Conservation (phyloP, 2,113 vertebrate species). For the Fulmarus glacialis region DNA sequence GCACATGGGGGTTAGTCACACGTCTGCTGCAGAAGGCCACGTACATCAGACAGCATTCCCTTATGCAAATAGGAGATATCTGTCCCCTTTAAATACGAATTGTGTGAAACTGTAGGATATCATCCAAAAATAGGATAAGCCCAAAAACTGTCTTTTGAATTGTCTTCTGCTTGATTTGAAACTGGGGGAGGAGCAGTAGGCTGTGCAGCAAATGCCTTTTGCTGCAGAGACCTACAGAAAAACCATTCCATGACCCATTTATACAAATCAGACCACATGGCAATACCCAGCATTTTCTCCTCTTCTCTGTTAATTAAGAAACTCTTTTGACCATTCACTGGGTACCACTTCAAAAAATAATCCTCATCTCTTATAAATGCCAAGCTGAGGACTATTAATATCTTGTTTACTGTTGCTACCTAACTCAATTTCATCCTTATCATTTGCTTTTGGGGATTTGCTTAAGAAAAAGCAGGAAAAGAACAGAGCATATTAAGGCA, state of each 20-base stretch:
- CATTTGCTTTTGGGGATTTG: background rate
- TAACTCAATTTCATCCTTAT: background rate
- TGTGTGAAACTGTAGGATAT: background rate
- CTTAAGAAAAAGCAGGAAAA: background rate
- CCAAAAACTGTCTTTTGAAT: background rate
- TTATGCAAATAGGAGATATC: background rate
- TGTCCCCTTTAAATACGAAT: background rate
- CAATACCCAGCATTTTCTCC: background rate
- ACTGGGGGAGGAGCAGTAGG: background rate
- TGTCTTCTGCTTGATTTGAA: background rate
- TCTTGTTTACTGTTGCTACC: background rate
- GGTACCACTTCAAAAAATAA: background rate
- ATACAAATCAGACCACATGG: background rate
- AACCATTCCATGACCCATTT: background rate
- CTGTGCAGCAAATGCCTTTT: background rate
- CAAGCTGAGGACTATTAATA: background rate
- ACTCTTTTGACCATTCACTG: background rate
- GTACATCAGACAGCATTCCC: rapidly evolving
- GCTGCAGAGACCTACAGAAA: background rate
- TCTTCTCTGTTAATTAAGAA: background rate
- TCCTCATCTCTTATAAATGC: background rate
- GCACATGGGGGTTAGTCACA: background rate
- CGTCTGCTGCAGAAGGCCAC: background rate
- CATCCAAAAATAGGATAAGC: background rate
- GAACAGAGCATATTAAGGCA: background rate